Conservation (phyloP, 23 tunicate species). For the Styela plicata region DNA sequence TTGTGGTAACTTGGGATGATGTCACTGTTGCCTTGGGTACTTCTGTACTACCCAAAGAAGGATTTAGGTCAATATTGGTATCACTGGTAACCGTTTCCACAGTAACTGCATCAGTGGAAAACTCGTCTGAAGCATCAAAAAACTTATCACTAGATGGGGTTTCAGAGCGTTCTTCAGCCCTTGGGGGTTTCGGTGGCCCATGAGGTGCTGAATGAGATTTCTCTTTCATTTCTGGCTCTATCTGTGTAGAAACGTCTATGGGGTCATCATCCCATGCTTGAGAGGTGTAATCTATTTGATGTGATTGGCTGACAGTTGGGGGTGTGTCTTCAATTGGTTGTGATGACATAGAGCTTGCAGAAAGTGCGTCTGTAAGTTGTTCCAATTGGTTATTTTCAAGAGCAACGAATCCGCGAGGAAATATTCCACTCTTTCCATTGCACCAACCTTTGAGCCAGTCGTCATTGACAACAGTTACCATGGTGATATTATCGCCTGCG, state of each 20-base stretch:
- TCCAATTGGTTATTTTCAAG: background rate
- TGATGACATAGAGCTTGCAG: background rate
- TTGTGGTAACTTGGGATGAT: background rate
- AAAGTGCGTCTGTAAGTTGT: background rate
- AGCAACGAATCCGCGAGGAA: conserved; percentile 35
- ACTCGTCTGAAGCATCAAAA: background rate
- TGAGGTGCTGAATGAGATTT: too few relatives aligned
- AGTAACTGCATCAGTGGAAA: background rate
- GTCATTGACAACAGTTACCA: conserved; percentile 25
- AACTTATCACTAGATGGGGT: background rate
- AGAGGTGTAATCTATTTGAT: background rate
- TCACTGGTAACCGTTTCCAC: background rate
- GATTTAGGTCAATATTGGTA: background rate
- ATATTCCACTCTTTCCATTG: conserved; percentile 39
- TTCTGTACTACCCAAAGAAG: background rate
- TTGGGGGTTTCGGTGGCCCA: background rate
- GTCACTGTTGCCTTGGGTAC: background rate
- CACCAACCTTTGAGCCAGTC: conserved; percentile 56
- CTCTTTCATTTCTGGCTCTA: background rate
- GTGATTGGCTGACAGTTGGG: background rate
- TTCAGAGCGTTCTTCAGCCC: background rate
- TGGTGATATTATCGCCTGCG: conserved; percentile 45
- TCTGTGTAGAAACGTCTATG: background rate
- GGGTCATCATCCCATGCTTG: background rate
- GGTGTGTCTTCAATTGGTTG: background rate